Conservation (phyloP, 2,888 invertebrate species). For the Ceriagrion tenellum region DNA sequence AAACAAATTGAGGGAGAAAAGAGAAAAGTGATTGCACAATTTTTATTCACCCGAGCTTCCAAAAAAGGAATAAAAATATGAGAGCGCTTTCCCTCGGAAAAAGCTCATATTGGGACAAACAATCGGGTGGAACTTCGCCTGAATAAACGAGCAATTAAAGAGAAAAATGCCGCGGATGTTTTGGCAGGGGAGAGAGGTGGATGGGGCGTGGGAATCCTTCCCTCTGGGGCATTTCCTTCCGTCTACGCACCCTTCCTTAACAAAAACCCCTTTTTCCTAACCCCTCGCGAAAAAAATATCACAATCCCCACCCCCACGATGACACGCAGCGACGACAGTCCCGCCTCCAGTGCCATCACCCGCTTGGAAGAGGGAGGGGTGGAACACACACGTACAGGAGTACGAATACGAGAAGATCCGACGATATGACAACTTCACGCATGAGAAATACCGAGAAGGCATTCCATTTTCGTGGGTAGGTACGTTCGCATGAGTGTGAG, state of each 20-base stretch:
- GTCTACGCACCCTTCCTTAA: neutral
- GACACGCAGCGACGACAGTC: neutral
- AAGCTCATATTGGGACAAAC: constrained; percentile 40
- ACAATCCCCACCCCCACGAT: too few species aligned
- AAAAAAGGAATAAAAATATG: neutral
- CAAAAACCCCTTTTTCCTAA: neutral
- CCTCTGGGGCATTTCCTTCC: neutral
- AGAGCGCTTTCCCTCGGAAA: constrained; percentile 17
- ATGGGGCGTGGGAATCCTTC: neutral
- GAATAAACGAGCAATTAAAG: constrained; percentile 33
- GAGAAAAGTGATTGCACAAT: neutral
- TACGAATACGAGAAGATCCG: neutral
- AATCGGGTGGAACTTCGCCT: constrained; percentile 47
- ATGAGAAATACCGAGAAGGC: constrained; percentile 45
- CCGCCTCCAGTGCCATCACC: neutral
- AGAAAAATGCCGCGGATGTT: constrained; percentile 46
- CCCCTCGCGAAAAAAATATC: neutral
- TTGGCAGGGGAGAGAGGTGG: neutral
- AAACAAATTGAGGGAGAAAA: neutral
- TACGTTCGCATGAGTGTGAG: neutral
- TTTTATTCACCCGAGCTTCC: constrained; percentile 10
- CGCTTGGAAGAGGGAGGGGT: neutral
- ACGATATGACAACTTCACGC: constrained; percentile 56
- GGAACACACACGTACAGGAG: neutral
- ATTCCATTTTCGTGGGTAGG: neutral